Base-by-base conservation (phyloP, 1,140 invertebrate species). In the Mesaphorura yosii region DNA sequence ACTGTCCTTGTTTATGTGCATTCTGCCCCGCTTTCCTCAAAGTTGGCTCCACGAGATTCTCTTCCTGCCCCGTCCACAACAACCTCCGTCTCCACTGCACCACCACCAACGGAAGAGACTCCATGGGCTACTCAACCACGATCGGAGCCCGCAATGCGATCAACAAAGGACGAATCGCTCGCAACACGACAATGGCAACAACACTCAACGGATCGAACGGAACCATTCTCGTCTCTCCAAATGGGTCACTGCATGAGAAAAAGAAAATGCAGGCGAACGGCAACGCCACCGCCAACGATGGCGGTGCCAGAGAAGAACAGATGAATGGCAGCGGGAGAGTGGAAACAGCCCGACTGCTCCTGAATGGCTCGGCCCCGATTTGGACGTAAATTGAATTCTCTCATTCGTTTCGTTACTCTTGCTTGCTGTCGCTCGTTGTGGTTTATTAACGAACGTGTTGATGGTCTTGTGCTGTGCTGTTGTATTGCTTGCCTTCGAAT, bases 1-100 rank as follows among this genome's bases (percentile, higher is more conserved):
- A 55, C 20, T 63, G 53, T 49, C 40, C 48, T 45, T 63, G 41
- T 55, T 42, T 25, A 25, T 29, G 22, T 19, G 19, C 46, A 20
- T 19, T 27, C 15, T 23, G 39, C 20, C 51, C 23, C 29, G 38
- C 19, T 46, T 50, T 23, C n/a, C 37, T 26, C n/a, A 39, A 31
- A 40, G 34, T 23, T 17, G 26, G 26, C 17, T 3, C 14, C 14
- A 27, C 29, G 1, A 39, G 12, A 7, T 22, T n/a, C n/a, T n/a
- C 49, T 10, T 12, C 26, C 38, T 17, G 37, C 23, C 29, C 39
- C 15, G 12, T 28, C n/a, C n/a, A 19, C 40, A 42, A 22, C n/a
- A 23, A 7, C 19, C 14, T 20, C n/a, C 4, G 14, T 22, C n/a
- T 6, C 28, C 28, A 41, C 6, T 14, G 3, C 4, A 31, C 4